Base-by-base conservation (phyloP, 1,140 invertebrate genomes). In the Panagrolaimus sp. region DNA sequence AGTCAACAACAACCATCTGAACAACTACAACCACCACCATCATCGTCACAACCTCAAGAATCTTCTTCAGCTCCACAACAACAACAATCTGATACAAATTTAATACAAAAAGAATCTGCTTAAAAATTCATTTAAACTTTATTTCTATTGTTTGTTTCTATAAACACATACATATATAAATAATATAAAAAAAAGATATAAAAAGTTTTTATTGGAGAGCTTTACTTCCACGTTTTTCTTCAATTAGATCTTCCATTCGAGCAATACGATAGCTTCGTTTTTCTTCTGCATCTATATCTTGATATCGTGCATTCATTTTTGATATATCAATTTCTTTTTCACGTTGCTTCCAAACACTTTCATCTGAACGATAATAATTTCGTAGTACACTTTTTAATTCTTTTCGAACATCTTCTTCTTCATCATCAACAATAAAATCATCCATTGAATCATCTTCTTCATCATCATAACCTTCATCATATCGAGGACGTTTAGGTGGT, bases 301-400 rank as follows among this genome's bases (percentile, higher is more conserved):
- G 70, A 61, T 66, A 79, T 14, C 65, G 46, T 11, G 78, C 67
- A 44, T 80, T 66, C 78, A 79, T 79, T n/a, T 64, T 46, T 23
- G 73, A 63, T 47, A 78, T 69, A 61, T 81, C 76, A 38, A 79
- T 79, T 70, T 70, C 76, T 47, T 66, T 66, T 67, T 79, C 78
- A 63, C 78, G 78, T 20, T 65, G 47, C 45, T 72, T 62, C 78
- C 78, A 79, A 65, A 69, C 71, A 47, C 79, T 70, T 68, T 63
- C 25, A 14, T 16, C 47, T 1, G 27, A 67, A 9, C 31, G 23
- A 62, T 42, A 47, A 42, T 38, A 67, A 9, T 4, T 14, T 4
- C n/a, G 27, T 13, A 20, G 9, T 14, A 63, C 44, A 62, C 42
- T 63, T 38, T 67, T 57, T 14, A 38, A 25, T 9, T 31, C 25